Base-by-base conservation (phyloP, 37 sponge, comb jelly and placozoan species). In the Axinella damicornis region DNA sequence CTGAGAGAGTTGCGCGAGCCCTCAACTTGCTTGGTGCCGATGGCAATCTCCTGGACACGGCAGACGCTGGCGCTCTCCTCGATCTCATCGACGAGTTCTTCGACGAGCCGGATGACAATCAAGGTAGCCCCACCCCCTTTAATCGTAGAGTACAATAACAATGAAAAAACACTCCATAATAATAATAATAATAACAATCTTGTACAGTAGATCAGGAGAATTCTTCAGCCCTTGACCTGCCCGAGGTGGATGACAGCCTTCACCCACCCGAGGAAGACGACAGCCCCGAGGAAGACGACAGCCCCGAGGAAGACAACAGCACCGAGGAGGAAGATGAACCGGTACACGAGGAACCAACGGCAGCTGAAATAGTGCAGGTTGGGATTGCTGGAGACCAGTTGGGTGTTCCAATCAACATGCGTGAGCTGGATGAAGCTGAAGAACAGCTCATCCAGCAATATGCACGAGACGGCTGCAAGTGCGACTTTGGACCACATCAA, bases 61-160 rank as follows among this genome's bases (percentile, higher is more conserved):
- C 57, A 18, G 57, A 56, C 57, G 18, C 57, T 18, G 57, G 18
- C 57, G 57, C 15, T 18, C 57, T 56, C 57, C 57, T 56, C 18
- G 57, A 56, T 15, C 18, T 56, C 15, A 56, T 56, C 57, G 57
- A 56, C 57, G 57, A 56, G 57, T 56, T 19, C 57, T 18, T 56
- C 57, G 57, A 15, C 57, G 57, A 56, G 15, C 17, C 15, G 17
- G 57, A 56, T 15, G 57, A 56, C 57, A 56, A 56, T 56, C 57
- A 56, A 56, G 57, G 57, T 56, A 56, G 18, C 57, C 57, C 57
- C 57, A 56, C 57, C 57, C 57, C 57, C 57, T 56, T 56, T 56
- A 56, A 56, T 56, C 57, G 18, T 56, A 56, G 57, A 56, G 17
- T 56, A 19, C 57, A 56, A 19, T 19, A 56, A 56, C 15, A 56